Base-by-base conservation (phyloP, 2,888 invertebrate species). In the Micoletzkya japonica region DNA sequence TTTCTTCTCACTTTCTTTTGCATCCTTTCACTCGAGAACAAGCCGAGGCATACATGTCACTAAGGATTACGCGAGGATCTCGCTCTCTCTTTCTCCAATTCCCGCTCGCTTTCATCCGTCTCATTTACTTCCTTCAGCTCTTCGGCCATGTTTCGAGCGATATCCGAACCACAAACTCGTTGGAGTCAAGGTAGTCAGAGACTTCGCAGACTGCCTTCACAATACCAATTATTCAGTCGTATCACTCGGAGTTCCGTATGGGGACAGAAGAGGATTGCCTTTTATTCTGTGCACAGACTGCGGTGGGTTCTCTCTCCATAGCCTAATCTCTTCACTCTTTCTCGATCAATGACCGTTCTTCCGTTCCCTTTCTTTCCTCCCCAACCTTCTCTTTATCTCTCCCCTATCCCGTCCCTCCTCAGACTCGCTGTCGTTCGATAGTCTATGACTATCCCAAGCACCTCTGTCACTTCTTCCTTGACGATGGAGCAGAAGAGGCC, bases 111-210 rank as follows among this genome's bases (percentile, higher is more conserved):
- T n/a, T n/a, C n/a, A n/a, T 37, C 20, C 10, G 17, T 17, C 36
- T 58, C 37, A 26, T 37, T 37, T 26, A 37, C 36, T 24, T 39
- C 17, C 24, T 82, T 24, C 72, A 83, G 82, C 75, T 20, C 73
- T 84, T 28, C 78, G 82, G 60, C 83, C 81, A n/a, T 84, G 84
- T 70, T 84, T 84, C 74, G 84, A 84, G 63, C 73, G 82, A 30
- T 84, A 82, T 72, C 74, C 79, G 24, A 78, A 79, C 50, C 75
- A 79, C 68, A 79, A 81, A 36, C 71, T 84, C 1, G 74, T 77
- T 26, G 73, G 68, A 39, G 50, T 68, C 44, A 68, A 68, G 52
- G 63, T n/a, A n/a, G n/a, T n/a, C n/a, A n/a, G n/a, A n/a, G n/a
- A n/a, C n/a, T n/a, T n/a, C n/a, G n/a, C n/a, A n/a, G n/a, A 57